These are phyloP conservation scores for Wasmannia auropunctata DNA, from an alignment of 1,140 invertebrate genomes.

Conservation along the genomic window DNA sequence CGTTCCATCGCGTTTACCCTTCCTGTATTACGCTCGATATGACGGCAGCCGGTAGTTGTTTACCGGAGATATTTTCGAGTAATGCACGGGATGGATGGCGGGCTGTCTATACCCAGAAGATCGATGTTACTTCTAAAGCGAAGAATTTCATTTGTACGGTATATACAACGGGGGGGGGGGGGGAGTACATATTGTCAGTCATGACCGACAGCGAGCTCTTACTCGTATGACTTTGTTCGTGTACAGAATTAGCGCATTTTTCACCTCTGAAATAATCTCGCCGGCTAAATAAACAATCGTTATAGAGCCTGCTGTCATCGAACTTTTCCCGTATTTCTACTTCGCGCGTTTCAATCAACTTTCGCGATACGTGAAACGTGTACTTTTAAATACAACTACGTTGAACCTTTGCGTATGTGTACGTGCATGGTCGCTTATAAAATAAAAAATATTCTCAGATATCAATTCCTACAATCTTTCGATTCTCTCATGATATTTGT, in stretches of 20 bases:
- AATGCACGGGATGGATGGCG: constrained; percentile 35
- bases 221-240: neutral
- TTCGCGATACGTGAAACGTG: neutral
- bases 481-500: neutral
- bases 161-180: neutral
- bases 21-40: constrained; percentile 47
- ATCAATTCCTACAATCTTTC: constrained; percentile 4
- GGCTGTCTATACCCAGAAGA: constrained; percentile 35
- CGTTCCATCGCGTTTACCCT: constrained; percentile 55
- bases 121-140: constrained; percentile 43
- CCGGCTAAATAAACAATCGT: constrained; percentile 3
- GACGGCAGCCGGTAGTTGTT: constrained; percentile 36
- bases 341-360: neutral
- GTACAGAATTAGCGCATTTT: neutral
- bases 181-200: constrained; percentile 25
- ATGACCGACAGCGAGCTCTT: neutral
- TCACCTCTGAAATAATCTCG: neutral
- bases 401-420: neutral
- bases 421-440: too few species aligned
- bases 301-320: neutral
- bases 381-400: neutral
- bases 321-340: neutral
- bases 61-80: constrained; percentile 47
- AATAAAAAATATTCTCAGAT: neutral
- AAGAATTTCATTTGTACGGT: constrained; percentile 31